A percentile compares a stretch with the other conserved stretches of the same genome.
Evolutionary conservation across 2,888 invertebrate species (phyloP).

Genomic region (Lasioglossum zephyrum): DNA sequence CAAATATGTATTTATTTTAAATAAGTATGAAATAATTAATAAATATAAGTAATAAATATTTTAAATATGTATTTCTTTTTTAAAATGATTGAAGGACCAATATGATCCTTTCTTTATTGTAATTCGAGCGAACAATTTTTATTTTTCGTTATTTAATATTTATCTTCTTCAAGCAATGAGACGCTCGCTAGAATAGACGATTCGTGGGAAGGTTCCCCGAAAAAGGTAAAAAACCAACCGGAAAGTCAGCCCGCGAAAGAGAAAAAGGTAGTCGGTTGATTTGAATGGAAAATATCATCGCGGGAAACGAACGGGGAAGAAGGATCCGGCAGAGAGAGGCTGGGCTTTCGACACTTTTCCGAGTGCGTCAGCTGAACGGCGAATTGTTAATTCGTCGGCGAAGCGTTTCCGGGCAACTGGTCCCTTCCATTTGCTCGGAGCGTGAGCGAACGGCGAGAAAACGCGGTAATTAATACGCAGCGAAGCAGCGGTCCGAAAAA

Average conservation of each 20-base stretch:
- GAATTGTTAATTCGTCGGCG: conserved; percentile 52
- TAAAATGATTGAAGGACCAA: no score
- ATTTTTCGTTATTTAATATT: no score
- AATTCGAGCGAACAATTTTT: no score
- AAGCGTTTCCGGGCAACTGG: conserved; percentile 43
- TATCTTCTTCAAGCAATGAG: not conserved
- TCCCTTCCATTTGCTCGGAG: conserved; percentile 21
- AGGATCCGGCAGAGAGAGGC: not conserved
- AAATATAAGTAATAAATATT: no score
- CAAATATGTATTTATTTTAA: no score
- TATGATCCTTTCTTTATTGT: no score
- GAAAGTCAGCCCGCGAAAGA: not conserved
- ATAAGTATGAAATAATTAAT: no score
- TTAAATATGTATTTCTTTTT: no score
- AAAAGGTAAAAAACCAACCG: not conserved
- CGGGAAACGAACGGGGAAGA: not conserved
- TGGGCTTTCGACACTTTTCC: conserved; percentile 3
- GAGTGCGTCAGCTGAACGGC: conserved; percentile 41
- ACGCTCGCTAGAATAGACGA: not conserved
- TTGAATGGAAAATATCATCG: conserved; percentile 1
- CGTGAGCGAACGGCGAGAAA: conserved; percentile 26
- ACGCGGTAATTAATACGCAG: conserved; percentile 56
- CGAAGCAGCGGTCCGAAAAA: conserved; percentile 44
- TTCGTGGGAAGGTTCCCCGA: not conserved
- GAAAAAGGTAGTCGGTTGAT: not conserved